Evolutionary conservation across 2,888 invertebrate genomes (phyloP).

Genomic region (Drosophila cracens): DNA sequence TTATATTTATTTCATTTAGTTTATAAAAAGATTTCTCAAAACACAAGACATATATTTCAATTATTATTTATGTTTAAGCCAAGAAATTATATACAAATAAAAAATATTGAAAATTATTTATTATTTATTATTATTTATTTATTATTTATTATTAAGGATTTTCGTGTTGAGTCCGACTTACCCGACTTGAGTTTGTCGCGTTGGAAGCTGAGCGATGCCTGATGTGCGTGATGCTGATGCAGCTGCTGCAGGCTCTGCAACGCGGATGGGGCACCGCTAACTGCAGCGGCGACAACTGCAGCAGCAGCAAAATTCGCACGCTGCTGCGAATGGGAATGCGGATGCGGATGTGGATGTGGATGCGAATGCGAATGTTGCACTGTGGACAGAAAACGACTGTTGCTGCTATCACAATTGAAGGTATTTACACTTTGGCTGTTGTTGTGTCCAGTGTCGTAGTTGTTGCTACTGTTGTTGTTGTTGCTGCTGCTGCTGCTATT

Average conservation of each 20-base stretch:
- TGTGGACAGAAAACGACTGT: slow-evolving; percentile 73
- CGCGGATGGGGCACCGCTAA: slow-evolving; percentile 81
- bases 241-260: slow-evolving; percentile 84
- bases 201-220: slow-evolving; percentile 78
- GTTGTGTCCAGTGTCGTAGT: slow-evolving; percentile 50
- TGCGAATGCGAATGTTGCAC: slow-evolving; percentile 58
- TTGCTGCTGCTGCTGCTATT: slow-evolving; percentile 43
- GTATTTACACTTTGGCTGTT: slow-evolving; percentile 76
- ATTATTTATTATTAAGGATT: neutral
- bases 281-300: slow-evolving; percentile 74
- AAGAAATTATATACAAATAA: neutral
- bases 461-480: slow-evolving; percentile 55
- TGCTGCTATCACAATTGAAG: slow-evolving; percentile 83
- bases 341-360: slow-evolving; percentile 27
- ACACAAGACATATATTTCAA: neutral
- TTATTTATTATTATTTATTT: neutral
- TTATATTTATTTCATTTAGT: neutral
- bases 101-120: neutral
- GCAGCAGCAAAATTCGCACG: slow-evolving; percentile 78
- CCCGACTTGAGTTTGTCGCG: slow-evolving; percentile 84
- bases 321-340: slow-evolving; percentile 64
- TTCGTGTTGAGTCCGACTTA: slow-evolving; percentile 28
- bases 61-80: neutral
- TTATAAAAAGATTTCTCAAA: neutral
- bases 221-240: slow-evolving; percentile 84